These are phyloP conservation scores for Napeogenes sylphis DNA, from an alignment of 2,888 invertebrate genomes.

Conservation along the genomic window DNA sequence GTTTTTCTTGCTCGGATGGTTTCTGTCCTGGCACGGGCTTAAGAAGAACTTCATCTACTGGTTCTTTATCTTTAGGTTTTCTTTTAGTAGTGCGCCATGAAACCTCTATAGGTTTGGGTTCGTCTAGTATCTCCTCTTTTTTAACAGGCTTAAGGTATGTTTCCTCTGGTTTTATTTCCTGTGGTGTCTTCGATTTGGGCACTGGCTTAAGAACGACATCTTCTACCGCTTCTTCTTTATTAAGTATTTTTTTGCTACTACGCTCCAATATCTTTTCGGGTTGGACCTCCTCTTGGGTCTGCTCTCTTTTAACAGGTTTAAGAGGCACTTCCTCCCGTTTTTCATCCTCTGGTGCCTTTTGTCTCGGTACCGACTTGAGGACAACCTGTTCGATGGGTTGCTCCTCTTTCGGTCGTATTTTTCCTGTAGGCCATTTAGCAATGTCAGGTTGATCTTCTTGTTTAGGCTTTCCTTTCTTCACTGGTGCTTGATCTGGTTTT, in stretches of 20 bases:
- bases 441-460: slow-evolving; percentile 46
- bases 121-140: slow-evolving; percentile 54
- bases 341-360: slow-evolving; percentile 49
- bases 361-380: slow-evolving; percentile 60
- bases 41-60: slow-evolving; percentile 53
- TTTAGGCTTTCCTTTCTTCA: slow-evolving; percentile 9
- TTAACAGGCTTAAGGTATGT: slow-evolving; percentile 34
- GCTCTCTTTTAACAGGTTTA: slow-evolving; percentile 39
- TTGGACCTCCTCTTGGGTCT: slow-evolving; percentile 33
- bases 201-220: slow-evolving; percentile 60
- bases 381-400: slow-evolving; percentile 54
- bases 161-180: slow-evolving; percentile 48
- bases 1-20: slow-evolving; percentile 48
- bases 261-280: slow-evolving; percentile 48
- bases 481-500: slow-evolving; percentile 38
- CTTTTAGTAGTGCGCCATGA: slow-evolving; percentile 51
- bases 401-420: slow-evolving; percentile 44
- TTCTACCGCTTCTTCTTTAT: slow-evolving; percentile 49
- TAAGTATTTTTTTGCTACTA: slow-evolving; percentile 41
- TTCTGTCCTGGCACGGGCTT: slow-evolving; percentile 60
- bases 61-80: slow-evolving; percentile 43
- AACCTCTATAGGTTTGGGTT: slow-evolving; percentile 48
- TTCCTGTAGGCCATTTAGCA: slow-evolving; percentile 52
- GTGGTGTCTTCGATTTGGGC: slow-evolving; percentile 35
- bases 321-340: slow-evolving; percentile 43